Evolutionary conservation across 1,140 invertebrate genomes (phyloP), one percentile per base, ranked within the genome.

Genomic region (Drosophila cardini): DNA sequence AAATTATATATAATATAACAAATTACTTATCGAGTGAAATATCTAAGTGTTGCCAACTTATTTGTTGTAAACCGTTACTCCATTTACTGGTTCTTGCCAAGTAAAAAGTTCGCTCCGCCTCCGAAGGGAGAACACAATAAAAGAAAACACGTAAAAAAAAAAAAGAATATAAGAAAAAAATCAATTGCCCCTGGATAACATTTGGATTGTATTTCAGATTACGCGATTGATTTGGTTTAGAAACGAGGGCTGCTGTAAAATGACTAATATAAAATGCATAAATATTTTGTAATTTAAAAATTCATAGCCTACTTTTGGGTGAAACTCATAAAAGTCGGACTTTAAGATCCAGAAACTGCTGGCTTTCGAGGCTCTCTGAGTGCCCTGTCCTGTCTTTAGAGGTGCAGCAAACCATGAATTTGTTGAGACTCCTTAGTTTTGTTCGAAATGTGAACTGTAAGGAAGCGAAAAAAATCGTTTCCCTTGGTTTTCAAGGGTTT

Each of bases 151-250:
- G 34, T 53, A 53, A 72, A 42, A 40, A 63, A 70, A 38, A 10
- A 43, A 42, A 55, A 53, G 16, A n/a, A 45, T 48, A 45, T 56
- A 45, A 18, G 21, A 7, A 36, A 10, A 86, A 86, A 87, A 87
- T 87, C 83, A 87, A 87, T 87, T 89, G 72, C 72, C 76, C 79
- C 76, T 60, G 80, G 62, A 80, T 76, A 82, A 80, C 48, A 81
- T 69, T 50, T 52, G 32, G 4, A 34, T 34, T 16, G 11, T n/a
- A 21, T 65, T 82, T 83, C 57, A 53, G 46, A 80, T 71, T 77
- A 55, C 58, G 64, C 42, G 36, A 9, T 38, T 38, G 21, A 60
- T 77, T 67, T 46, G 58, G 52, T 71, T 61, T 45, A 36, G 45
- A 16, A 42, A 58, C 26, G 21, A 42, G 9, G 78, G 26, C 8